phyloP scores from a whole-genome alignment of 1,140 invertebrate genomes.

The Zaprionus taronus region DNA sequence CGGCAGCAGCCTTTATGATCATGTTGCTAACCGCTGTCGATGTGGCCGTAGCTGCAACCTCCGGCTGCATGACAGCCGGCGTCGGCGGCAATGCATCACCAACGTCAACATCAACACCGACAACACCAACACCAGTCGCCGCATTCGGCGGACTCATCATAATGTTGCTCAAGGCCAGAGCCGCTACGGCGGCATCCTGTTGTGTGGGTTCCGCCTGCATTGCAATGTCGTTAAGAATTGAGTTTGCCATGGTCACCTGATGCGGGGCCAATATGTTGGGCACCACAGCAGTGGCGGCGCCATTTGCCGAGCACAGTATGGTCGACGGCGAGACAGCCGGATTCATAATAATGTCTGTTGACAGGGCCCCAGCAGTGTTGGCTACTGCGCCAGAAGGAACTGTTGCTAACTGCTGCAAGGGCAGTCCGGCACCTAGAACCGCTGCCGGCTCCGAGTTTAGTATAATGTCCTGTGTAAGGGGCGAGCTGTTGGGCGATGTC shows the following conservation, averaged over 20 bases:
- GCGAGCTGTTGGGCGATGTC: slow-evolving; percentile 73
- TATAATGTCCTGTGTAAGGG: slow-evolving; percentile 83
- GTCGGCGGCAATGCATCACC: slow-evolving; percentile 82
- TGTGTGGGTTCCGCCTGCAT: slow-evolving; percentile 81
- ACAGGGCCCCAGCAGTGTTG: slow-evolving; percentile 80
- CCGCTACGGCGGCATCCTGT: slow-evolving; percentile 76
- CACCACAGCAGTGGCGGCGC: slow-evolving; percentile 86
- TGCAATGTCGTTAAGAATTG: slow-evolving; percentile 80
- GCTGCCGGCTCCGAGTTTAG: slow-evolving; percentile 81
- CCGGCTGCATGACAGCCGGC: slow-evolving; percentile 60
- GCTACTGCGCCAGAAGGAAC: slow-evolving; percentile 23
- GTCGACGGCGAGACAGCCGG: slow-evolving; percentile 87
- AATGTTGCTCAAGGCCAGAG: slow-evolving; percentile 79
- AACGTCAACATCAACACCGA: slow-evolving; percentile 84
- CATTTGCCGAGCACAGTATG: slow-evolving; percentile 83
- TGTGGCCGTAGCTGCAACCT: slow-evolving; percentile 85
- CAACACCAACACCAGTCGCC: slow-evolving; percentile 81
- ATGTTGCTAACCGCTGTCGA: slow-evolving; percentile 88
- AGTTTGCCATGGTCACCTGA: slow-evolving; percentile 83
- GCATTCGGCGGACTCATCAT: slow-evolving; percentile 79
- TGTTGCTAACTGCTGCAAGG: slow-evolving; percentile 60
- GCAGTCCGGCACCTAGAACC: slow-evolving; percentile 58
- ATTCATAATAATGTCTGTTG: slow-evolving; percentile 87
- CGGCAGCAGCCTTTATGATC: slow-evolving; percentile 88
- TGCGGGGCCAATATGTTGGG: slow-evolving; percentile 83